Base-by-base conservation (phyloP, 2,113 vertebrate genomes). In the Terrapene triunguis region DNA sequence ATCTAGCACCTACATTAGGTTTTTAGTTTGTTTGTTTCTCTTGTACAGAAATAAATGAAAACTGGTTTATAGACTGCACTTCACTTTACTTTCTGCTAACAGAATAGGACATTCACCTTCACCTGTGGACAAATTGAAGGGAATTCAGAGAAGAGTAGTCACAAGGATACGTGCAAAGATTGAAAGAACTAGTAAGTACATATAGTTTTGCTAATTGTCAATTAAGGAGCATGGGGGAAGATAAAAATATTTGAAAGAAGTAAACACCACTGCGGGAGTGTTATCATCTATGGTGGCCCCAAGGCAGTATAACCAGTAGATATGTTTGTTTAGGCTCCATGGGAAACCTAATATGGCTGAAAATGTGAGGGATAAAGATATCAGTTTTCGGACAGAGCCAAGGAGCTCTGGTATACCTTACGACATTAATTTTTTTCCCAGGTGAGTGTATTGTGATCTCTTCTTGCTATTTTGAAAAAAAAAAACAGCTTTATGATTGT, bases 341-440 rank as follows among this genome's bases (percentile, higher is more conserved):
- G 80, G 35, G 84, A 95, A 96, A 85, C 87, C 32, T 85, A 85
- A 92, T 14, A 96, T 88, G 85, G 92, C 38, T 76, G 89, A 92
- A 72, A 72, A 5, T 72, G 17, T 38, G 35, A 19, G 35, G 35
- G 35, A 69, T n/a, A 69, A 69, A n/a, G 35, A 3, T n/a, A 69
- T 38, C 17, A 6, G 35, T 69, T 69, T n/a, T 21, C 4, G 3
- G 35, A 69, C 8, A 21, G 8, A n/a, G 32, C 16, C n/a, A 72
- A 72, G 65, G 17, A 72, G 35, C 35, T 72, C n/a, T 72, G 9
- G 65, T 22, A 19, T 22, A 38, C n/a, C 10, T 72, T 22, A 22
- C 5, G 35, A 72, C n/a, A 72, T 21, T 21, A 38, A 8, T n/a
- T 65, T 69, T 72, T 72, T 19, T 9, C 35, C 19, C 17, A 72